A percentile compares a stretch with the other conserved stretches of the same genome.
Evolutionary conservation across 2,113 vertebrate genomes (phyloP).

Genomic region (Tor tambroides): DNA sequence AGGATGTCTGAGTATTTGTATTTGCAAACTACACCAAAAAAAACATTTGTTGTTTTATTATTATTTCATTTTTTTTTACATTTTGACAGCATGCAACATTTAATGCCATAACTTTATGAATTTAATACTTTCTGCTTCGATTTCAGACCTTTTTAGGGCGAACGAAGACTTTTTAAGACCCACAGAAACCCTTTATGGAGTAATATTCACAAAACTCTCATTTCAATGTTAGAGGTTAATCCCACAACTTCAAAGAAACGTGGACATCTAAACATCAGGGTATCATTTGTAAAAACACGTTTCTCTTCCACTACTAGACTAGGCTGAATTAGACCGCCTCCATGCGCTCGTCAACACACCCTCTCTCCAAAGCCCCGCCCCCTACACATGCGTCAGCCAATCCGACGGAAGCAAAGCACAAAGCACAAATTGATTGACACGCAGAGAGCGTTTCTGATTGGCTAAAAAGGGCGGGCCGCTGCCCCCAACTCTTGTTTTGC

Average conservation of each 20-base stretch:
- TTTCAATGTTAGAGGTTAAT: background rate
- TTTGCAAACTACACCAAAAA: too few species aligned
- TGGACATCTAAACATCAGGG: background rate
- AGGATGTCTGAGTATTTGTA: too few species aligned
- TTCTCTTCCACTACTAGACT: background rate
- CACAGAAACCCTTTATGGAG: too few species aligned
- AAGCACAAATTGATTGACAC: background rate
- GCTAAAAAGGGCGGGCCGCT: slow-evolving; percentile 34
- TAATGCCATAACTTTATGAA: too few species aligned
- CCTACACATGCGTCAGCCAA: background rate
- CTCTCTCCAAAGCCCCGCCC: background rate
- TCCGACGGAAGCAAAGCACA: background rate
- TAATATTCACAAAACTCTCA: background rate
- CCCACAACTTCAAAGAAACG: background rate
- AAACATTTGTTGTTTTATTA: too few species aligned
- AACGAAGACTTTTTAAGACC: too few species aligned
- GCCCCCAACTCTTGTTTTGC: slow-evolving; percentile 20
- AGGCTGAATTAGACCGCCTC: too few species aligned
- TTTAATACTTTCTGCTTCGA: too few species aligned
- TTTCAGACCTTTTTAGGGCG: too few species aligned
- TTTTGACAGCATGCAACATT: too few species aligned
- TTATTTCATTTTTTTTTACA: too few species aligned
- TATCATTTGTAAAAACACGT: background rate
- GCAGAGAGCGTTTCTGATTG: background rate
- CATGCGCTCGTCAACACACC: background rate